These are phyloP conservation scores for Hypena proboscidalis DNA, from an alignment of 2,888 invertebrate species.

Conservation along the genomic window DNA sequence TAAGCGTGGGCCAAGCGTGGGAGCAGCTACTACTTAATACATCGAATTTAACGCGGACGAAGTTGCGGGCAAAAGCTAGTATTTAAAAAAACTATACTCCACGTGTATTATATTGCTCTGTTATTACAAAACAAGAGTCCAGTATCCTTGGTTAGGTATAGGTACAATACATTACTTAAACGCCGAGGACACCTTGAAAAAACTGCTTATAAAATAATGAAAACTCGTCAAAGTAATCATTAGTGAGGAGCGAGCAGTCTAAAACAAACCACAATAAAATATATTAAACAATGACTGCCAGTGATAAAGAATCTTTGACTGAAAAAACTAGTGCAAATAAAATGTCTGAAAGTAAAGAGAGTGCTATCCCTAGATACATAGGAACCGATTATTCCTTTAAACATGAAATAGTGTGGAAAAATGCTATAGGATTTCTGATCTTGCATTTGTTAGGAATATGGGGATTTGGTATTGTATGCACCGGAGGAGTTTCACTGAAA, in stretches of 20 bases:
- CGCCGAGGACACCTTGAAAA: constrained; percentile 20
- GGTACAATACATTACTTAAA: constrained; percentile 12
- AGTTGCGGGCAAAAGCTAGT: too few species aligned
- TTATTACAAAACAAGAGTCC: constrained; percentile 15
- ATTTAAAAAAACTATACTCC: neutral
- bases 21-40: too few species aligned
- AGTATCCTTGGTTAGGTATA: constrained; percentile 2
- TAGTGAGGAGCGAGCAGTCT: constrained; percentile 15
- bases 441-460: constrained; percentile 78
- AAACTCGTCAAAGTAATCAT: constrained; percentile 16
- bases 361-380: constrained; percentile 42
- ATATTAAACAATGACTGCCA: constrained; percentile 21
- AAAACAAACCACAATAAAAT: constrained; percentile 7
- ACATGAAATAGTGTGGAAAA: constrained; percentile 87
- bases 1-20: too few species aligned
- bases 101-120: neutral
- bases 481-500: constrained; percentile 31
- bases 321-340: too few species aligned
- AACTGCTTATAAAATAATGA: constrained; percentile 29
- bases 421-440: constrained; percentile 85
- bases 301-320: too few species aligned
- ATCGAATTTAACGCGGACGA: too few species aligned
- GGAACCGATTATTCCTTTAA: constrained; percentile 64
- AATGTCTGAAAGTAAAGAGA: constrained; percentile 8
- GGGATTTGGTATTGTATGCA: constrained; percentile 61